Conservation (phyloP, 2,797 vertebrate species). For the Phrynocephalus guinanensis region DNA sequence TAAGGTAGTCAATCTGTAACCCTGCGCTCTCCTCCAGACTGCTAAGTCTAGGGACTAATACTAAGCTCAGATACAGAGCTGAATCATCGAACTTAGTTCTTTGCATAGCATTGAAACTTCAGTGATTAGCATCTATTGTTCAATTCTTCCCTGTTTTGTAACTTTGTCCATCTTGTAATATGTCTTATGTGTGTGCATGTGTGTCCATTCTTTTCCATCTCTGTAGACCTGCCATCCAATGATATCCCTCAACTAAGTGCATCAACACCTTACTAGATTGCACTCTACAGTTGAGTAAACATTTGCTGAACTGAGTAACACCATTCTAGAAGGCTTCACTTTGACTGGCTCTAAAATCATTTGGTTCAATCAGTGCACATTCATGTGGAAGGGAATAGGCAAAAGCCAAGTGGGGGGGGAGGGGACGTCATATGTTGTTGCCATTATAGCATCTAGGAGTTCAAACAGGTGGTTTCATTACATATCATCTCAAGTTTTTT, state of each 20-base stretch:
- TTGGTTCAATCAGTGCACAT: background rate
- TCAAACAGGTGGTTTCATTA: background rate
- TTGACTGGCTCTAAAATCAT: background rate
- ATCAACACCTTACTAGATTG: background rate
- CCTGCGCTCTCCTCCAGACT: background rate
- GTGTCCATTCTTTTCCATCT: background rate
- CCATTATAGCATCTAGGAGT: background rate
- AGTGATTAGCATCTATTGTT: background rate
- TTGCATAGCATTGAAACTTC: background rate
- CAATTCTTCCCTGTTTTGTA: no score
- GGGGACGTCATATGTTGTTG: background rate
- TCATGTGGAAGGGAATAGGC: background rate
- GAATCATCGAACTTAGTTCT: background rate
- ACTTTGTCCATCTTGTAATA: background rate
- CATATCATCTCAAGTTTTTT: background rate
- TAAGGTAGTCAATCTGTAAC: background rate
- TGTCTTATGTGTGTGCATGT: background rate
- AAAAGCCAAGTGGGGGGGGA: no score
- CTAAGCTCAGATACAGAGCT: background rate
- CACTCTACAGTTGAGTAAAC: background rate
- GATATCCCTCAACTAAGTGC: background rate
- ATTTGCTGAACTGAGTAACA: background rate
- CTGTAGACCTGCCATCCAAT: background rate
- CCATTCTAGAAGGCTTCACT: conserved; percentile 8
- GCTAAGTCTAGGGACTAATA: background rate